Evolutionary conservation across 2,797 vertebrate species (phyloP).

Genomic region (Acestrorhynchus altus): DNA sequence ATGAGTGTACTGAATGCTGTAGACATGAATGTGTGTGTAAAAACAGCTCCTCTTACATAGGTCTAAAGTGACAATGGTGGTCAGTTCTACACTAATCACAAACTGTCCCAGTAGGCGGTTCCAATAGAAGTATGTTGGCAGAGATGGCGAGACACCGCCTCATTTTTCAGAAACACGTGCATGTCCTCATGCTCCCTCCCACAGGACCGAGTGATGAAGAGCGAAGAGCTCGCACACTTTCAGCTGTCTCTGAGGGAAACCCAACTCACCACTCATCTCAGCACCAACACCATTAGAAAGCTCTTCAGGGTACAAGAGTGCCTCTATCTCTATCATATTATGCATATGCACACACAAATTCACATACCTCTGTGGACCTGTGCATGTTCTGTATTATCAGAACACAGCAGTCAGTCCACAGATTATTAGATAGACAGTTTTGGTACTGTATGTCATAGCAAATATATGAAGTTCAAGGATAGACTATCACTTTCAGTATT

Average conservation of each 20-base stretch:
- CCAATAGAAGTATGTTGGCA: not conserved
- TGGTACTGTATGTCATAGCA: not conserved
- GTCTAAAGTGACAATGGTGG: not conserved
- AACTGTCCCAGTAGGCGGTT: not conserved
- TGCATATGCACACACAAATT: not conserved
- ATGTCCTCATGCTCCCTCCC: slow-evolving; percentile 42
- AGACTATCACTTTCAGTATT: too few species aligned
- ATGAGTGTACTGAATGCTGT: not conserved
- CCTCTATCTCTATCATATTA: not conserved
- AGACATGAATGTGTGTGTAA: not conserved
- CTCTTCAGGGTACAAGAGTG: not conserved
- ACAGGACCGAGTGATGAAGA: slow-evolving; percentile 62
- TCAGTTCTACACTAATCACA: not conserved
- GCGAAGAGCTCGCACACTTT: slow-evolving; percentile 56
- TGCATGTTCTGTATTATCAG: not conserved
- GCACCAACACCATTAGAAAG: slow-evolving; percentile 4
- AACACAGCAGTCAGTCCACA: not conserved
- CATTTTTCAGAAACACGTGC: slow-evolving; percentile 58
- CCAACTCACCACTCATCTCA: slow-evolving; percentile 33
- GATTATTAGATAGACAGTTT: not conserved
- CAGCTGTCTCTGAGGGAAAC: slow-evolving; percentile 46
- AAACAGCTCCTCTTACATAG: not conserved
- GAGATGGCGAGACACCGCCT: not conserved
- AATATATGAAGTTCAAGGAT: too few species aligned
- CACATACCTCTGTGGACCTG: not conserved